Percentiles rank a stretch among this genome's conserved stretches.
These are phyloP conservation scores for Myotis lucifugus DNA, from an alignment of 2,113 vertebrate genomes.

Conservation along the genomic window DNA sequence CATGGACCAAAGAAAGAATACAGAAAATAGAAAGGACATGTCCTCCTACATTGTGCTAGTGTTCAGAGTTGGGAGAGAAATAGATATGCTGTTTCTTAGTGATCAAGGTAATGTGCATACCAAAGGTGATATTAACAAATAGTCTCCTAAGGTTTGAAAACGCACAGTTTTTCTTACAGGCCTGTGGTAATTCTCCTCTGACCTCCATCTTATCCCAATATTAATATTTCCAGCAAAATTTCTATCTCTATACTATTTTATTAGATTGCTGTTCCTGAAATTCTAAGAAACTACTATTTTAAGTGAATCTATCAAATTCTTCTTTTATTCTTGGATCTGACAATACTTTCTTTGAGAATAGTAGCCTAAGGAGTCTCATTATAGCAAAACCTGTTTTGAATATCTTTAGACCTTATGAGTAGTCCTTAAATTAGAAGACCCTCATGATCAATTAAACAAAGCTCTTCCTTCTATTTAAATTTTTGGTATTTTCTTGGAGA, in stretches of 20 bases:
- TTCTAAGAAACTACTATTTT: not conserved
- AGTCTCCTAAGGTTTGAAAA: not conserved
- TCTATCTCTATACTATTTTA: not conserved
- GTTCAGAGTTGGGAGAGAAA: not conserved
- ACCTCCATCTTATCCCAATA: not conserved
- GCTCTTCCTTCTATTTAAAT: not conserved
- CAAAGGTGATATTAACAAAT: not conserved
- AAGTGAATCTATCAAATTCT: not conserved
- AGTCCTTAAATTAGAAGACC: not conserved
- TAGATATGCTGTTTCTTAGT: not conserved
- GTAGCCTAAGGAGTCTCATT: not conserved
- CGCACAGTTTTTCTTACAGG: not conserved
- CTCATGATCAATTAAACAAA: not conserved
- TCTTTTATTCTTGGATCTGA: not conserved
- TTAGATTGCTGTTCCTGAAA: not conserved
- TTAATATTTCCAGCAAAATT: not conserved
- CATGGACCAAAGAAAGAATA: not conserved
- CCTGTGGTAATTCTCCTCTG: not conserved
- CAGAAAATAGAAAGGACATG: not conserved
- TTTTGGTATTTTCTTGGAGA: not conserved
- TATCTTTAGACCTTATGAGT: not conserved
- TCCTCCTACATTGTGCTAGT: not conserved
- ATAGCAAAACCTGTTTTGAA: not conserved
- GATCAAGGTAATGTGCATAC: not conserved
- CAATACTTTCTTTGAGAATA: not conserved